Evolutionary conservation across 2,888 invertebrate species (phyloP).

Genomic region (Neoitamus cyanurus): DNA sequence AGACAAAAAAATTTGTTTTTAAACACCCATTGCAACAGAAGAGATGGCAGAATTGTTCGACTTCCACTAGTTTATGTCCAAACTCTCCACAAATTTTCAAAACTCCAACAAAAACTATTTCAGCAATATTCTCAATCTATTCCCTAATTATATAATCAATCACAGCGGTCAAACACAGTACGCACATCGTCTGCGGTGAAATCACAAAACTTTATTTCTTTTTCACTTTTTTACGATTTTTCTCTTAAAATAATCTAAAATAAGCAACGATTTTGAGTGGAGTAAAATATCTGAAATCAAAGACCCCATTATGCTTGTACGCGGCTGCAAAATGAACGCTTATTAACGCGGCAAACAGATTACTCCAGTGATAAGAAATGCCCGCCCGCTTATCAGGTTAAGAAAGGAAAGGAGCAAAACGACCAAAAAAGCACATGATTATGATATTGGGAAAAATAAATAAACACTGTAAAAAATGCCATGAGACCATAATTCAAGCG

Average conservation of each 20-base stretch:
- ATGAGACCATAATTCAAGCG: not conserved
- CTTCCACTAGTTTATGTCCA: not conserved
- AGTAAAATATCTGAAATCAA: constrained; percentile 26
- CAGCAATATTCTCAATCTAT: not conserved
- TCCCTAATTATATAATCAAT: not conserved
- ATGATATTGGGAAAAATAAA: constrained; percentile 21
- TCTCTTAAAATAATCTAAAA: constrained; percentile 6
- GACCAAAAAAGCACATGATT: not conserved
- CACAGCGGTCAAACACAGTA: not conserved
- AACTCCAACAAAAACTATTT: not conserved
- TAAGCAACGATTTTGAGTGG: not conserved
- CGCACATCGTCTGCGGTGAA: not conserved
- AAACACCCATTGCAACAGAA: not conserved
- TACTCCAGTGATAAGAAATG: constrained; percentile 25
- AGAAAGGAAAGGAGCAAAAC: constrained; percentile 1
- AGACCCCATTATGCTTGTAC: constrained; percentile 31
- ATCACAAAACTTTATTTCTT: not conserved
- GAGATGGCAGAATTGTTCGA: not conserved
- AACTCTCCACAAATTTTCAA: not conserved
- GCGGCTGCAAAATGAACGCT: constrained; percentile 28
- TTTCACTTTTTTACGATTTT: not conserved
- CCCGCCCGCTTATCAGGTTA: constrained; percentile 17
- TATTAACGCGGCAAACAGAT: constrained; percentile 15
- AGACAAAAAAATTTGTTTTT: no score
- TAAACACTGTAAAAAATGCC: not conserved